Evolutionary conservation across 2,888 invertebrate species (phyloP).

Genomic region (Drosophila longiperda): DNA sequence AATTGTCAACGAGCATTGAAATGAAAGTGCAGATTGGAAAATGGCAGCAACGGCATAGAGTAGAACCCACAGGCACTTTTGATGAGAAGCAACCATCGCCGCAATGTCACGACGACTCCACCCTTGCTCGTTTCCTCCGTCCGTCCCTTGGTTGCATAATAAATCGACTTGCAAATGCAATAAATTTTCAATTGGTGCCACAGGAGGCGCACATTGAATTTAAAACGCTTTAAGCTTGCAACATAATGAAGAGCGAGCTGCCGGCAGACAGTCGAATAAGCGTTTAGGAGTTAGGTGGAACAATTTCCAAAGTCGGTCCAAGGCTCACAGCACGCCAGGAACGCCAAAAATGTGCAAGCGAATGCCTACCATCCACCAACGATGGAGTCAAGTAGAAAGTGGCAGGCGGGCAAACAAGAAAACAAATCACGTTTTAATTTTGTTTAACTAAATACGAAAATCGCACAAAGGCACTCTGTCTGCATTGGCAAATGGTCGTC

Average conservation of each 20-base stretch:
- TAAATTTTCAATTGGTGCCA: constrained; percentile 74
- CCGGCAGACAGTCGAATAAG: constrained; percentile 23
- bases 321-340: constrained; percentile 29
- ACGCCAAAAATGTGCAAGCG: constrained; percentile 69
- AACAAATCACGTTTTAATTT: constrained; percentile 84
- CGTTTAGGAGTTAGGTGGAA: constrained; percentile 13
- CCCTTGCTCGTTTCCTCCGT: neutral
- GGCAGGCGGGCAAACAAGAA: constrained; percentile 77
- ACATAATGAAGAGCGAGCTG: constrained; percentile 68
- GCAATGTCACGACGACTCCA: constrained; percentile 40
- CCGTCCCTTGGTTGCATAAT: constrained; percentile 64
- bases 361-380: constrained; percentile 40
- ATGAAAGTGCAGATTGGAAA: constrained; percentile 78
- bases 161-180: constrained; percentile 79
- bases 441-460: constrained; percentile 83
- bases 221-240: constrained; percentile 67
- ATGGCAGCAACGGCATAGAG: constrained; percentile 48
- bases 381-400: constrained; percentile 48
- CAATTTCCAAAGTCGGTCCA: neutral
- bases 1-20: constrained; percentile 78
- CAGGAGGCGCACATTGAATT: constrained; percentile 67
- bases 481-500: neutral
- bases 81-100: constrained; percentile 61
- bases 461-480: constrained; percentile 57
- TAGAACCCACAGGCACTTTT: constrained; percentile 64